Conservation (phyloP, 2,888 invertebrate genomes). For the Drosophila siamana region DNA sequence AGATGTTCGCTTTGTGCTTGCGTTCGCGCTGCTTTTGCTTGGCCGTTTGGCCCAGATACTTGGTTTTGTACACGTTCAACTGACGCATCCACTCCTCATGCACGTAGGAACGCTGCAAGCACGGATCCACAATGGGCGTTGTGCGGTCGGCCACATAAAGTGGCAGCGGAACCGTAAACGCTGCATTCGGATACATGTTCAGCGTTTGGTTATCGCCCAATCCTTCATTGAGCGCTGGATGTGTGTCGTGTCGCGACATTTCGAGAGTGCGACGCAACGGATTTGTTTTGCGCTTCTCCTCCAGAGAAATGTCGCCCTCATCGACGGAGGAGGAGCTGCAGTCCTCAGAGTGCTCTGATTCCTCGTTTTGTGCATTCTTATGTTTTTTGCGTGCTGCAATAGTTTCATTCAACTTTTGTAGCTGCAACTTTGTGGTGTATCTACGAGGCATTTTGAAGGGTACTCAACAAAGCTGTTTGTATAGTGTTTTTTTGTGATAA, state of each 20-base stretch:
- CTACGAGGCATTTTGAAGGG: constrained; percentile 12
- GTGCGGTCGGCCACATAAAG: constrained; percentile 43
- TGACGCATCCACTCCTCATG: constrained; percentile 43
- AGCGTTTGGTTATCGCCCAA: background rate
- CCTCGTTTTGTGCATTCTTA: background rate
- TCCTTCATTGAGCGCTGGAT: constrained; percentile 47
- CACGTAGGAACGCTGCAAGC: constrained; percentile 31
- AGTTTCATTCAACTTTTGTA: constrained; percentile 16
- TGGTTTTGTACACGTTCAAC: background rate
- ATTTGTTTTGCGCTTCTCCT: background rate
- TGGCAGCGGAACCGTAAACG: constrained; percentile 47
- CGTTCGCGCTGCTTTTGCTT: constrained; percentile 44
- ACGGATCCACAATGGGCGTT: constrained; percentile 57
- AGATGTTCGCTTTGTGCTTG: constrained; percentile 27
- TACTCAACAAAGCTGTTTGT: background rate
- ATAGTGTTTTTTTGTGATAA: background rate
- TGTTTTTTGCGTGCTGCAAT: background rate
- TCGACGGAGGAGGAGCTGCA: background rate
- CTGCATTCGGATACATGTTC: constrained; percentile 48
- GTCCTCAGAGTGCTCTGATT: background rate
- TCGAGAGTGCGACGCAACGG: constrained; percentile 23
- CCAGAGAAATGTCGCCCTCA: background rate
- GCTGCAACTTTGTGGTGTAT: constrained; percentile 17
- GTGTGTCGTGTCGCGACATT: constrained; percentile 42
- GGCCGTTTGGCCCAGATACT: constrained; percentile 7